Conservation (phyloP, 2,888 invertebrate species). For the Heliothis peltigera region DNA sequence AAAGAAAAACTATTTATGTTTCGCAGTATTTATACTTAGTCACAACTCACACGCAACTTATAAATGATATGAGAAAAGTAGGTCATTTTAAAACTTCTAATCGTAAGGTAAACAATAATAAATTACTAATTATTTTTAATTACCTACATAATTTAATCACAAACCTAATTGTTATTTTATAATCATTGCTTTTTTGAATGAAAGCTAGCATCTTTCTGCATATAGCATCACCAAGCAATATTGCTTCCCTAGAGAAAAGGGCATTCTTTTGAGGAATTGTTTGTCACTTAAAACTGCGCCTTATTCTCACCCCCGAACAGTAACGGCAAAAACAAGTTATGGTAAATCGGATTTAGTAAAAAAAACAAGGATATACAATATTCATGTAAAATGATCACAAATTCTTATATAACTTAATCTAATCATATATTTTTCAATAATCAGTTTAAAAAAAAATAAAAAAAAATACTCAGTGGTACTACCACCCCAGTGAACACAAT, state of each 20-base stretch:
- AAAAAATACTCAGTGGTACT: constrained; percentile 14
- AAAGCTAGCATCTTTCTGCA: too few species aligned
- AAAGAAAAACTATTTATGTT: constrained; percentile 10
- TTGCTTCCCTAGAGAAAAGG: not conserved
- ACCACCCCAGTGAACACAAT: constrained; percentile 65
- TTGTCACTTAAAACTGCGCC: not conserved
- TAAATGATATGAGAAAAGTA: constrained; percentile 1
- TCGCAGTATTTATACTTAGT: constrained; percentile 32
- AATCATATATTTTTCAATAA: not conserved
- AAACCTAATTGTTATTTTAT: too few species aligned
- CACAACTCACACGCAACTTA: constrained; percentile 29
- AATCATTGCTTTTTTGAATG: too few species aligned
- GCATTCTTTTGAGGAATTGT: not conserved
- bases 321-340: not conserved
- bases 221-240: not conserved
- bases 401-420: too few species aligned
- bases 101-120: not conserved
- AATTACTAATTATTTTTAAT: not conserved
- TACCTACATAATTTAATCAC: too few species aligned
- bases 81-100: not conserved
- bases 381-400: too few species aligned
- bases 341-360: not conserved
- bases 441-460: not conserved
- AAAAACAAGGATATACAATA: too few species aligned
- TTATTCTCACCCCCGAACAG: not conserved